Evolutionary conservation across 2,888 invertebrate species (phyloP), one percentile per base, ranked within the genome.

Genomic region (Melieria crassipennis): DNA sequence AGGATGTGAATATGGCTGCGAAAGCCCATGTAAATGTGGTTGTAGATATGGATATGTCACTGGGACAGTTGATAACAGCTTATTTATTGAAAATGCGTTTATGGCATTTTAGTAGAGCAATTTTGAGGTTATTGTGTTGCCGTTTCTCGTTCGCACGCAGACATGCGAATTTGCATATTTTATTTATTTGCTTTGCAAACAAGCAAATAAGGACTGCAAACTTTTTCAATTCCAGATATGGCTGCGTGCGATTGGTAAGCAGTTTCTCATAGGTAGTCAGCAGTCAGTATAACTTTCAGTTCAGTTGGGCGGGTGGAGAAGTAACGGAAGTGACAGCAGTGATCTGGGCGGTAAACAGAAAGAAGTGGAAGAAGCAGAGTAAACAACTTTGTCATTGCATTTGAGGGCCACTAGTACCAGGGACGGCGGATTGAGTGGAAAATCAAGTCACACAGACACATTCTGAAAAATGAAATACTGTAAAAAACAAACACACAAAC

Each of bases 51-150:
- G n/a, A 5, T 67, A 61, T 60, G 3, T 30, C 30, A 30, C 30
- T 30, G 3, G 30, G 30, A 30, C 52, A 10, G 58, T 50, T 57
- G 47, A 58, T 67, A 67, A 67, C 50, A 61, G 67, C 61, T 67
- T 67, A 67, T 67, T 50, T 61, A 67, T 67, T 67, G 67, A 61
- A 61, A 67, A 46, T 61, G 45, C 67, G 7, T 67, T 67, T 67
- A 67, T 60, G 61, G 16, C 60, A 58, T 47, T 42, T 43, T 48
- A 50, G 50, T 45, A 50, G 45, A 5, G 9, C 30, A 61, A 42
- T 43, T 30, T 58, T 66, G 60, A 61, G 67, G 43, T 67, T 58
- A 61, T 50, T 45, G 67, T 16, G 60, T 67, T n/a, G 43, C 13
- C 50, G 47, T 67, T 60, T 48, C 60, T 67, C 58, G n/a, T 58